Evolutionary conservation across 2,888 invertebrate genomes (phyloP), one percentile per base, ranked within the genome.

Genomic region (Caenorhabditis sinica): DNA sequence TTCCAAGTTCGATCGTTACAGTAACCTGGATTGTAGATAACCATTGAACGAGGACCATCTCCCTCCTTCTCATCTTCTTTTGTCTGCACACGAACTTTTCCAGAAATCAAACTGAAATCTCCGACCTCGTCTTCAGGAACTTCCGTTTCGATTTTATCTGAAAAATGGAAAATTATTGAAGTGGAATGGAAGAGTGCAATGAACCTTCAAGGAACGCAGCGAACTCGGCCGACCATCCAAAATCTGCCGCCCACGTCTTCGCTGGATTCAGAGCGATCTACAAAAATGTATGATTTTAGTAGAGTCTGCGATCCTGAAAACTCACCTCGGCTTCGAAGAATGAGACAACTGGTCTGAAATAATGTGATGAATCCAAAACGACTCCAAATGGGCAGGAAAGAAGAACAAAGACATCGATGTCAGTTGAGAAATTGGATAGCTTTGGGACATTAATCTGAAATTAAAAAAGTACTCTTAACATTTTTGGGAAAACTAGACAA

Each of bases 331-430:
- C 94, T 93, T 99, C 98, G 93, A 95, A 97, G 0, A 97, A 96
- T 28, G 97, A 96, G 0, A 97, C 95, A 68, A 99, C 95, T 0
- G 98, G 97, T 92, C 95, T 96, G 91, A 96, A 96, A 93, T 96
- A 97, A 75, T 97, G 97, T 89, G 95, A 95, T 66, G 95, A 95
- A 72, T 93, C 91, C 53, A 97, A 94, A 86, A 94, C 89, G 23
- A 96, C 95, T 92, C 96, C 97, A 93, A 97, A 96, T 2, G 97
- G 95, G 93, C 98, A 99, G 0, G 97, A 95, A 71, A 99, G 95
- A 91, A 96, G 94, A 0, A 97, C 96, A 94, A 96, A 99, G 58
- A 96, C 95, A 92, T 98, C 97, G 86, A 98, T 95, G 56, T 93
- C 93, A 73, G 96, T 95, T 75, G 96, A 95, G 93, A 98, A 97